Base-by-base conservation (phyloP, 2,888 invertebrate genomes). In the Adelognathus sp. region DNA sequence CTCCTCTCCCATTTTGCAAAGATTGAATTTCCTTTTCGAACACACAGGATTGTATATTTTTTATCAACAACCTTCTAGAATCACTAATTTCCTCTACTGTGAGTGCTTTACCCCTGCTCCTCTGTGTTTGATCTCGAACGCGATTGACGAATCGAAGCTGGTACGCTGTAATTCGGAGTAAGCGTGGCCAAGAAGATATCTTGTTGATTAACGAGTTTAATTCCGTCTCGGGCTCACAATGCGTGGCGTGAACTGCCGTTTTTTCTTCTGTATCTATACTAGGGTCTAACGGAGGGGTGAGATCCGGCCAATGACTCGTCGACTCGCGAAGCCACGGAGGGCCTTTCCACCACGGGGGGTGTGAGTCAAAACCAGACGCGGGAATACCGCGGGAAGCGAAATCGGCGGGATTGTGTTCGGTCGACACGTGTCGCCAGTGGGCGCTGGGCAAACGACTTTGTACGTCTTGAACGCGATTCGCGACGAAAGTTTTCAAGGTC, bases 321-420 rank as follows among this genome's bases (percentile, higher is more conserved):
- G 76, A 11, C 84, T 82, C 21, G 86, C 85, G 1, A 0, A 33
- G 24, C 0, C 81, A 84, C 33, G 63, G 81, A 50, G 50, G 46
- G 46, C 46, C 46, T 0, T 16, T 7, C 7, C 46, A 46, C 46
- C 46, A 46, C 2, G 18, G 9, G 0, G 1, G 7, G 6, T 14
- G 18, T 7, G 14, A 18, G 18, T 18, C 7, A 1, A 9, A 3
- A 18, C 18, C 21, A 3, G 1, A 5, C 16, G 46, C 6, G 6
- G 9, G 5, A 14, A 46, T 3, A 4, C 46, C 46, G 7, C 18
- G 16, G 5, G 46, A 46, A 14, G 46, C 46, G 7, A 3, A 46
- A 18, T 46, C 46, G 1, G 18, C 46, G 18, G 46, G n/a, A 18
- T 46, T 46, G 9, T 18, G 5, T 4, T 18, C 1, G 0, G 46